Evolutionary conservation across 2,888 invertebrate genomes (phyloP).

Genomic region (Athalia rosae): DNA sequence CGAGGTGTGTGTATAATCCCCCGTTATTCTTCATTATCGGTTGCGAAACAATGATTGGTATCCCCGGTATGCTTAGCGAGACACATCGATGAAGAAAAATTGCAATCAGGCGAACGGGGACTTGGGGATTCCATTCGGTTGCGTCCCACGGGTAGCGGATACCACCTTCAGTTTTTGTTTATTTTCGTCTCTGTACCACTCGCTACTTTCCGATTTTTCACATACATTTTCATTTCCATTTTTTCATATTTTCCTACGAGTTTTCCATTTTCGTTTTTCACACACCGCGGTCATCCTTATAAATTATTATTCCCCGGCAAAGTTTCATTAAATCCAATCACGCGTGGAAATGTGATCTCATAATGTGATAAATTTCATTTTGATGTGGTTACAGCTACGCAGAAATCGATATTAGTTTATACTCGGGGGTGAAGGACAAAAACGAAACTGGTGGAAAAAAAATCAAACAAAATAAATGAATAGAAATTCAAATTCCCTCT

Average conservation of each 20-base stretch:
- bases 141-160: not conserved
- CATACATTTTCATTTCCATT: constrained; percentile 5
- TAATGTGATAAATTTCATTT: constrained; percentile 36
- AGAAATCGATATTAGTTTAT: constrained; percentile 14
- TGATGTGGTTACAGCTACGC: not conserved
- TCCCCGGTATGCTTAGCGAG: constrained; percentile 3
- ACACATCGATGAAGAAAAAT: constrained; percentile 36
- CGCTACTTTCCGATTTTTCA: not conserved
- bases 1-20: not conserved
- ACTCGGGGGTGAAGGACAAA: not conserved
- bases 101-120: constrained; percentile 21
- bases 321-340: constrained; percentile 37
- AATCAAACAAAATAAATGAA: not conserved
- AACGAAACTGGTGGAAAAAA: not conserved
- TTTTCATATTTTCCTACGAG: too few species aligned
- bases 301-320: constrained; percentile 35
- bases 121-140: constrained; percentile 10
- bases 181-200: not conserved
- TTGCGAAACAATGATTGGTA: constrained; percentile 25
- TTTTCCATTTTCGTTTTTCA: not conserved
- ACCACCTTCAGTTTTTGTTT: not conserved
- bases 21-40: constrained; percentile 30
- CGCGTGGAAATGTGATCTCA: constrained; percentile 31
- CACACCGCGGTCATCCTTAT: not conserved
- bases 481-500: too few species aligned